Evolutionary conservation across 2,797 vertebrate genomes (phyloP), one percentile per base, ranked within the genome.

Genomic region (Periparus ater): DNA sequence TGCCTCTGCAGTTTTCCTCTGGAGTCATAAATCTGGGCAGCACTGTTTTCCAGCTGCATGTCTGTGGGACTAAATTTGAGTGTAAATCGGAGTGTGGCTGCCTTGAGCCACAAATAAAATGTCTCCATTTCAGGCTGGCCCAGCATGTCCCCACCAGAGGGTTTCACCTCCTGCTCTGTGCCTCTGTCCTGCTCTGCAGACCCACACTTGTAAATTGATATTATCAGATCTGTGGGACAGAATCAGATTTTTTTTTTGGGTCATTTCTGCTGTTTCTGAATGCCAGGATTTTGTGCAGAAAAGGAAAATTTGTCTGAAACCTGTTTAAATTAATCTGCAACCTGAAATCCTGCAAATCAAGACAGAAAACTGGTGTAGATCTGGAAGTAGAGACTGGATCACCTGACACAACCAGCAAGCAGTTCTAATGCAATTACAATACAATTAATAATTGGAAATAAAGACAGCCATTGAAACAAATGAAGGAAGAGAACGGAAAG

Each of bases 151-250:
- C 20, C 55, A 20, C n/a, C 57, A 3, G 17, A 47, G 51, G 38
- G 4, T 48, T 94, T 47, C 29, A 12, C 54, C 54, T 58, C 50
- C 54, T 75, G 73, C 26, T 1, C 45, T 14, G 47, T 12, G 42
- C 20, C 40, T 66, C 20, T 0, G 0, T 20, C 38, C 32, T 42
- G 14, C 11, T 45, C 48, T 60, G 76, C 88, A 74, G 32, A n/a
- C 3, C 42, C n/a, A 2, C 8, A 10, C 29, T 0, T 61, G 32
- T 13, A 54, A 45, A 40, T 17, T 0, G 3, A 1, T 53, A 1
- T 10, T 40, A 13, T 38, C 34, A 4, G 23, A 60, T 38, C 34
- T 29, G 0, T 32, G 45, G 11, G 17, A 16, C 25, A 2, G 30
- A 22, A 11, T n/a, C 7, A 3, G 16, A 3, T 5, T 6, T 45